Evolutionary conservation across 2,888 invertebrate genomes (phyloP), one percentile per base, ranked within the genome.

Genomic region (Odontothrips loti): DNA sequence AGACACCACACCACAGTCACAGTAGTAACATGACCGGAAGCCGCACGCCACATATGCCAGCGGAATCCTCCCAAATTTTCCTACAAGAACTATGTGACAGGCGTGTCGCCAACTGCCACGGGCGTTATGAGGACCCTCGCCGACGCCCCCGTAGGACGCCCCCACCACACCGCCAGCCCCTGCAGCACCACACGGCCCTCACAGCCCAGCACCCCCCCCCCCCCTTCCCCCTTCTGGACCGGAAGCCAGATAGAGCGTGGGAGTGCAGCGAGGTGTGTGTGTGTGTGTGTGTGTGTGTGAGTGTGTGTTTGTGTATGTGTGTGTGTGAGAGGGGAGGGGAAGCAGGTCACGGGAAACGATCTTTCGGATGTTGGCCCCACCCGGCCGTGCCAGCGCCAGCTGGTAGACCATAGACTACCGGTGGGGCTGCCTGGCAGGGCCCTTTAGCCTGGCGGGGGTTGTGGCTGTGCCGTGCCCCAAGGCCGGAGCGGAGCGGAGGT

Each of bases 231-330:
- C 58, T 17, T 58, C 58, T 58, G 68, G 68, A 75, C 68, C 68
- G 68, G 68, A 75, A 75, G 68, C 68, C 23, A 11, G 23, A 23
- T n/a, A 23, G 58, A 75, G 68, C 68, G 68, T 75, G 68, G 68
- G 68, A 75, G 68, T n/a, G 68, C 34, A 43, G 34, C 34, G 34
- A 43, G 34, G 34, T 43, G 34, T 43, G 34, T 43, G 34, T 43
- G 34, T 43, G 34, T 43, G 34, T 43, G 34, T 43, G 34, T 43
- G 34, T 43, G 34, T 43, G 34, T 43, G 34, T 43, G 34, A 4
- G 34, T 43, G 34, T 43, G 34, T 43, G 34, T 43, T 2, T 43
- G 34, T 43, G 34, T 43, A 6, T 43, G 34, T 43, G 34, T 43
- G 34, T 43, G 34, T 43, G 34, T 43, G 34, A 4, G 34, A 43